These are phyloP conservation scores for Xestia c-nigrum DNA, from an alignment of 2,888 invertebrate species.

Conservation along the genomic window DNA sequence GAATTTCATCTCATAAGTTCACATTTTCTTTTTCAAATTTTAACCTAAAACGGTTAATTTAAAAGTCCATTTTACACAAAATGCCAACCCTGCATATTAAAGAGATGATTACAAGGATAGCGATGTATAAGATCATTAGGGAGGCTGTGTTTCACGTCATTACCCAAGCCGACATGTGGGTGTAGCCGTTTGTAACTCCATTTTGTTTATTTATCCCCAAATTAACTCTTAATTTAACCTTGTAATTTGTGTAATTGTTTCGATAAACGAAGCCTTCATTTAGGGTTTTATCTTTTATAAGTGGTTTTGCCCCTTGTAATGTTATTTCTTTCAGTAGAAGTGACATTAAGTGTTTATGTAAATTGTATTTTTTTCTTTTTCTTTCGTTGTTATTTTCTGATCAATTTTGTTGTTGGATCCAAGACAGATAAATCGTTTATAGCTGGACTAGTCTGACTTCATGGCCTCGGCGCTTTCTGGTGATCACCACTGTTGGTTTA, in stretches of 20 bases:
- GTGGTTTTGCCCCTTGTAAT: constrained; percentile 1
- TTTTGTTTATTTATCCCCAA: constrained; percentile 58
- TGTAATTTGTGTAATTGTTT: constrained; percentile 57
- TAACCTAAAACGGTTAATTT: neutral
- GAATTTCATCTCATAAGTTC: neutral
- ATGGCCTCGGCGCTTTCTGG: neutral
- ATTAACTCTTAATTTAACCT: constrained; percentile 48
- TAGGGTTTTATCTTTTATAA: constrained; percentile 24
- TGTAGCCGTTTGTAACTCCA: constrained; percentile 34
- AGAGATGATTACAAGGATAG: constrained; percentile 40
- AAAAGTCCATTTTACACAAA: constrained; percentile 25
- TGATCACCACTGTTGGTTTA: neutral
- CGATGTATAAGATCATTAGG: constrained; percentile 47
- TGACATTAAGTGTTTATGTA: neutral
- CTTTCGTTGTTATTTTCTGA: neutral
- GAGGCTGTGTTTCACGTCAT: constrained; percentile 36
- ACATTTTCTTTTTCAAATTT: constrained; percentile 11
- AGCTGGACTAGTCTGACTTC: neutral
- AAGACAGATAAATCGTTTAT: neutral
- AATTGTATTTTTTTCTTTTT: neutral
- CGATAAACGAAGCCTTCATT: constrained; percentile 41
- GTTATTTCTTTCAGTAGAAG: constrained; percentile 13
- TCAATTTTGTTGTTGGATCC: neutral
- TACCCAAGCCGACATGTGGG: constrained; percentile 34
- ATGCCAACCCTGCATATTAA: constrained; percentile 29